Conservation (phyloP, 2,888 invertebrate species). For the Polydrusus pterygomalis region DNA sequence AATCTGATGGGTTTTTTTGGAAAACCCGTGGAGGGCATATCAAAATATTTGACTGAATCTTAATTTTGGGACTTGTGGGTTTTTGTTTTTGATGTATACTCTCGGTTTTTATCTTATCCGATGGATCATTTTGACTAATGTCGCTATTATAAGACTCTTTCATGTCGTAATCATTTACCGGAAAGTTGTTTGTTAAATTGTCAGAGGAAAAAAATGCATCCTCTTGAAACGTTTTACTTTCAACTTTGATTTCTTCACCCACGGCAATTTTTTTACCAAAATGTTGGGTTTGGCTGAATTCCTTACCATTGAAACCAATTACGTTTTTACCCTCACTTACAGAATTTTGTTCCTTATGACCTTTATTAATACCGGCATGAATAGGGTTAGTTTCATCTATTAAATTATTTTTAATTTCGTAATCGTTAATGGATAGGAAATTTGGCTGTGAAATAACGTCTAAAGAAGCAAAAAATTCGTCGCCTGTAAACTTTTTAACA, state of each 20-base stretch:
- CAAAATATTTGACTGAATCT: slow-evolving; percentile 49
- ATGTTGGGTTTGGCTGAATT: slow-evolving; percentile 2
- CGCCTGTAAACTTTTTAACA: slow-evolving; percentile 23
- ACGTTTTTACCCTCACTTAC: not conserved
- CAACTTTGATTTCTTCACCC: not conserved
- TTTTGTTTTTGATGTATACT: not conserved
- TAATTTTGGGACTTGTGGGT: slow-evolving; percentile 36
- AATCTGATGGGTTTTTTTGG: slow-evolving; percentile 5
- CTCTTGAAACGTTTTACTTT: slow-evolving; percentile 4
- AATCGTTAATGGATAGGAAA: slow-evolving; percentile 7
- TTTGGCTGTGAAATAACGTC: slow-evolving; percentile 1
- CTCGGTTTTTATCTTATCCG: not conserved
- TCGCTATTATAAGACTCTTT: not conserved
- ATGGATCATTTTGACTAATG: not conserved
- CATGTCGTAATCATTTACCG: slow-evolving; percentile 21
- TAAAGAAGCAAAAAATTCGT: slow-evolving; percentile 27
- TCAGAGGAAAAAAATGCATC: slow-evolving; percentile 6
- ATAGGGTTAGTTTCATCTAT: not conserved
- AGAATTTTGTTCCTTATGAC: slow-evolving; percentile 7
- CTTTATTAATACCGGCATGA: not conserved
- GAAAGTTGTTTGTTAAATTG: slow-evolving; percentile 18
- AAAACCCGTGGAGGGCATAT: slow-evolving; percentile 37
- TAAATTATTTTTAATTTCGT: slow-evolving; percentile 26
- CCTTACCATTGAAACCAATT: not conserved
- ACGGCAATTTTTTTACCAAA: not conserved